These are phyloP conservation scores for Eubasilissa splendida DNA, from an alignment of 2,888 invertebrate species.

Conservation along the genomic window DNA sequence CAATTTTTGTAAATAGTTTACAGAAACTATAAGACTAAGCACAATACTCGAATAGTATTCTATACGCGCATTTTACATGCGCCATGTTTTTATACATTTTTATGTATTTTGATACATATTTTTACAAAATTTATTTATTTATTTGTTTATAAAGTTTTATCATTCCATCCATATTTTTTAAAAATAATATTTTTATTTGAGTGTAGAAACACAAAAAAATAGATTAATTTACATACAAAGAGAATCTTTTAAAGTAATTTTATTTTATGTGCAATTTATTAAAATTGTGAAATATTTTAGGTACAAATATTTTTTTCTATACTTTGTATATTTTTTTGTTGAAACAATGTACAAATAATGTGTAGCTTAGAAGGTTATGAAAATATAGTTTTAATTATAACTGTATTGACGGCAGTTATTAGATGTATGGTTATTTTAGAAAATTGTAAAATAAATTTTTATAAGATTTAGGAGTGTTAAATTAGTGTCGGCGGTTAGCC, in stretches of 20 bases:
- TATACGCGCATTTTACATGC: background rate
- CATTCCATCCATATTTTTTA: slow-evolving; percentile 30
- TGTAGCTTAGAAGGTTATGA: background rate
- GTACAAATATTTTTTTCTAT: slow-evolving; percentile 26
- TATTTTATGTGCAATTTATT: slow-evolving; percentile 6
- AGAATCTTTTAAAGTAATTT: slow-evolving; percentile 10
- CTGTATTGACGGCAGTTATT: too few relatives aligned
- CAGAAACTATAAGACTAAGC: slow-evolving; percentile 30
- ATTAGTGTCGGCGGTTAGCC: too few relatives aligned
- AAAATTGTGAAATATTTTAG: slow-evolving; percentile 10
- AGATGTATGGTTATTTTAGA: too few relatives aligned
- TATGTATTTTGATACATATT: too few relatives aligned
- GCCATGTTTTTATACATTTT: slow-evolving; percentile 5
- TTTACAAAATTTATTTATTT: background rate
- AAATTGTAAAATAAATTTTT: too few relatives aligned
- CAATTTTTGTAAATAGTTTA: slow-evolving; percentile 18
- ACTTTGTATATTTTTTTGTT: slow-evolving; percentile 20
- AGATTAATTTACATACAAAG: background rate
- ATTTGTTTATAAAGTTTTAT: slow-evolving; percentile 10
- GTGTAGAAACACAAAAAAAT: slow-evolving; percentile 10
- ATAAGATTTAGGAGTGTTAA: too few relatives aligned
- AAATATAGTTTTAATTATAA: too few relatives aligned
- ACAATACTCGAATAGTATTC: slow-evolving; percentile 20
- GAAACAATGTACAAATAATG: slow-evolving; percentile 33
- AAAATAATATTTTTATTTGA: slow-evolving; percentile 17